Evolutionary conservation across 2,113 vertebrate genomes (phyloP), one percentile per base, ranked within the genome.

Genomic region (Panurus biarmicus): DNA sequence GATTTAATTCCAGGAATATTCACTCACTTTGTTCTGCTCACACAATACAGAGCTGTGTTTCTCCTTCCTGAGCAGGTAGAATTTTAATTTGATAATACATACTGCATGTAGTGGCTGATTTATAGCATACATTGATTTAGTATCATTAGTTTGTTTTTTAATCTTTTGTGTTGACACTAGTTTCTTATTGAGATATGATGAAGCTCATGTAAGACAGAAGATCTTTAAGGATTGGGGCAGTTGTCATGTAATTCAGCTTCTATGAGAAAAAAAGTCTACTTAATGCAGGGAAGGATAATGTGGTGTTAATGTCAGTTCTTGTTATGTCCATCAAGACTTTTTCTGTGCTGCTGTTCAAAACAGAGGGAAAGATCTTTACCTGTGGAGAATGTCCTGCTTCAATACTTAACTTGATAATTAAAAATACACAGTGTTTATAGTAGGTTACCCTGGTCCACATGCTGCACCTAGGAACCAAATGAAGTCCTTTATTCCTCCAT

Each of bases 351-450:
- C 26, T 89, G 0, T 47, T 92, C 11, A 71, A 64, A 92, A 65
- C 26, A 36, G 33, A 53, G 15, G 51, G 14, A 66, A 71, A 56
- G 14, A 12, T 73, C 28, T 54, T 85, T 58, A 65, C 48, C 6
- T 45, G 33, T 44, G 47, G 36, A 83, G 31, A 80, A 57, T 25
- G 23, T 69, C 31, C 36, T 57, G 12, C 61, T 90, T 48, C 69
- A 42, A 4, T 60, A 77, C 16, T 56, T 74, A 61, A 22, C 11
- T 8, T 36, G 47, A 31, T 82, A 57, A 66, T 38, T 45, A 66
- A 56, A 84, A 73, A 42, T 42, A n/a, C 10, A 3, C 0, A 0
- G 20, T 33, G 42, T 56, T 71, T 38, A 6, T 25, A 29, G 14
- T 35, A 56, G 42, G 26, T 80, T 73, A 38, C 20, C 9, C 2